Percentiles rank a stretch among this genome's conserved stretches.
phyloP scores from a whole-genome alignment of 1,140 invertebrate genomes.

The Melipona quadrifasciata region DNA sequence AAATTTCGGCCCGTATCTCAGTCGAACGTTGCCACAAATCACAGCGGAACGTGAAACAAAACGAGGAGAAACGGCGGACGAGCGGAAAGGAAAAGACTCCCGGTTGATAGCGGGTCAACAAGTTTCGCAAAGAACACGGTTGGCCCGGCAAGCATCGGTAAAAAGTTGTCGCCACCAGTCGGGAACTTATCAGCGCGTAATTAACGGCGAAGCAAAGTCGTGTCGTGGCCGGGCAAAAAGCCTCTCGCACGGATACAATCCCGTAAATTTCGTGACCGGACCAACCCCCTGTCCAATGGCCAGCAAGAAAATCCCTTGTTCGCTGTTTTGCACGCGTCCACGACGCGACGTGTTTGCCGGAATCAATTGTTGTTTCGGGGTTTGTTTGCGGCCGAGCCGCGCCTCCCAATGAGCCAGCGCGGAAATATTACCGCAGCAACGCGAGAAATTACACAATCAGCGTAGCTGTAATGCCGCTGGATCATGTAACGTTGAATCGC shows the following conservation, averaged over 20 bases:
- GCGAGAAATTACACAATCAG: slow-evolving; percentile 67
- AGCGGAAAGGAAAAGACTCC: background rate
- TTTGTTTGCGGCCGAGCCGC: slow-evolving; percentile 64
- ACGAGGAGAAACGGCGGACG: background rate
- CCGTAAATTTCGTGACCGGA: slow-evolving; percentile 70
- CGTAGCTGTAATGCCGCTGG: slow-evolving; percentile 43
- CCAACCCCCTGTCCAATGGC: slow-evolving; percentile 61
- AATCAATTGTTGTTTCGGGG: slow-evolving; percentile 73
- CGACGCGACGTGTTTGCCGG: slow-evolving; percentile 67
- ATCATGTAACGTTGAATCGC: slow-evolving; percentile 16
- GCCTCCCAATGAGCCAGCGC: slow-evolving; percentile 63
- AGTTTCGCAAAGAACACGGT: slow-evolving; percentile 24
- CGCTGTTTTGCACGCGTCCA: slow-evolving; percentile 67
- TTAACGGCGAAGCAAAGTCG: slow-evolving; percentile 66
- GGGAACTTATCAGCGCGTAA: slow-evolving; percentile 67
- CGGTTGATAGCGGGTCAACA: slow-evolving; percentile 7
- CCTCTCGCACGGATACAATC: slow-evolving; percentile 69
- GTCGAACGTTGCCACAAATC: background rate
- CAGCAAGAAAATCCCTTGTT: slow-evolving; percentile 69
- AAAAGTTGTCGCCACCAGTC: slow-evolving; percentile 45
- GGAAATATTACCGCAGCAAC: slow-evolving; percentile 67
- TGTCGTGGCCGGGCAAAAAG: slow-evolving; percentile 66
- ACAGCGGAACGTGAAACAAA: background rate
- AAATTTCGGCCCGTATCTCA: background rate
- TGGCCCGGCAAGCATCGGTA: background rate